Percentiles rank a stretch among this genome's conserved stretches.
These are phyloP conservation scores for Drosophila mulleri DNA, from an alignment of 2,888 invertebrate species.

Conservation along the genomic window DNA sequence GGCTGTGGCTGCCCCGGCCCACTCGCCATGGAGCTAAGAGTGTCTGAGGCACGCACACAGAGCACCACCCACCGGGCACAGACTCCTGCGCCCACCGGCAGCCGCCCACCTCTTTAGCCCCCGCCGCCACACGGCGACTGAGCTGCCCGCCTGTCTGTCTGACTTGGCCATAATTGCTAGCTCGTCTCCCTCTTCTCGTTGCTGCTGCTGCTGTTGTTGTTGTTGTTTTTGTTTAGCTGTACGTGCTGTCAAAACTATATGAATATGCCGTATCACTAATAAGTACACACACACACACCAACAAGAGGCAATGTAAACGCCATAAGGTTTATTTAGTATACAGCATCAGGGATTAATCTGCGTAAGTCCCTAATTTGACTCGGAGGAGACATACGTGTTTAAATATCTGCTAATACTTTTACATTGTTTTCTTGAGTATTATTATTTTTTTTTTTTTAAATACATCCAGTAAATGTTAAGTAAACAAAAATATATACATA, in stretches of 20 bases:
- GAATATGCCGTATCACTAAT: conserved; percentile 57
- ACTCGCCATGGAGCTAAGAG: conserved; percentile 55
- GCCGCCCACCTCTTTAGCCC: neutral
- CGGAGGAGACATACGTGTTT: conserved; percentile 12
- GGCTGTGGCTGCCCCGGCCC: conserved; percentile 41
- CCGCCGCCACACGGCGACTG: conserved; percentile 1
- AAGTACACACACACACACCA: conserved; percentile 14
- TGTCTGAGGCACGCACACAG: conserved; percentile 60
- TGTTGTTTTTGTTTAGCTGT: conserved; percentile 26
- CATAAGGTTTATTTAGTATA: conserved; percentile 21
- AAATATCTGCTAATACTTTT: conserved; percentile 3
- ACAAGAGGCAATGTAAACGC: conserved; percentile 21
- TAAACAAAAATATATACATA: too few species aligned
- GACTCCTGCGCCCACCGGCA: neutral
- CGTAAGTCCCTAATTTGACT: conserved; percentile 28
- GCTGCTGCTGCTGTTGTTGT: conserved; percentile 5
- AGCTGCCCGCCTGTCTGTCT: conserved; percentile 47
- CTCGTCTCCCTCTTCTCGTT: conserved; percentile 10
- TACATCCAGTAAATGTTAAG: neutral
- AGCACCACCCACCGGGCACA: conserved; percentile 13
- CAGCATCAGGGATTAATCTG: conserved; percentile 13
- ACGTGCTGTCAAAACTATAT: conserved; percentile 68
- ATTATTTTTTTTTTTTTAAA: neutral
- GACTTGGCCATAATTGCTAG: conserved; percentile 51
- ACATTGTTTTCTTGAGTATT: conserved; percentile 26